These are phyloP conservation scores for Sinonovacula constricta DNA, from an alignment of 1,140 invertebrate genomes.

Conservation along the genomic window DNA sequence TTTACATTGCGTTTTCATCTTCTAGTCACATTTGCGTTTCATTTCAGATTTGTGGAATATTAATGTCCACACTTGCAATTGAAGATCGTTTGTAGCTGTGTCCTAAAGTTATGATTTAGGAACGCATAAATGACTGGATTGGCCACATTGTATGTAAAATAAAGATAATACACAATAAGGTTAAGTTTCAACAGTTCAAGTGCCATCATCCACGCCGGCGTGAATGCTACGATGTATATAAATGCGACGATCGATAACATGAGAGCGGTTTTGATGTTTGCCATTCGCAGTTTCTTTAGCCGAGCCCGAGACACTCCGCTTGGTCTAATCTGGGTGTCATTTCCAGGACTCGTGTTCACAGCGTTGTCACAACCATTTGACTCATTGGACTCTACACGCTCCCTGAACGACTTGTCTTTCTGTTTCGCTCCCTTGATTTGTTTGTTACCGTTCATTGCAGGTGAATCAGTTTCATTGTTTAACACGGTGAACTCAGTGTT, in stretches of 20 bases:
- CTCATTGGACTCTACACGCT: background rate
- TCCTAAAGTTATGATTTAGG: conserved; percentile 76
- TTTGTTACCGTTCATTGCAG: conserved; percentile 20
- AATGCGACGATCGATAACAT: conserved; percentile 76
- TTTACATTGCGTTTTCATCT: no score
- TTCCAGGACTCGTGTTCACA: conserved; percentile 45
- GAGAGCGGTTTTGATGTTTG: conserved; percentile 76
- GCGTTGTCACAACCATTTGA: conserved; percentile 7
- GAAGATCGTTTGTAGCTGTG: conserved; percentile 71
- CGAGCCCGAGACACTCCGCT: conserved; percentile 57
- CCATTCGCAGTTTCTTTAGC: conserved; percentile 63
- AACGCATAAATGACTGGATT: conserved; percentile 78
- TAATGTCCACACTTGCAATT: conserved; percentile 48
- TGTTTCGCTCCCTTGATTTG: conserved; percentile 13
- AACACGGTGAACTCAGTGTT: conserved; percentile 57
- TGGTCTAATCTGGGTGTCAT: conserved; percentile 55
- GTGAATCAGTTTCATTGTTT: conserved; percentile 40
- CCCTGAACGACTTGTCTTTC: conserved; percentile 41
- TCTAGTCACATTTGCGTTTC: no score
- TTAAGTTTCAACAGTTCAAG: conserved; percentile 65
- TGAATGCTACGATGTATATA: conserved; percentile 74
- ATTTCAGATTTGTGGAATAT: no score
- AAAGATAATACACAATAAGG: conserved; percentile 74
- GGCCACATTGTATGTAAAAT: conserved; percentile 77
- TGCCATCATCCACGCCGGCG: conserved; percentile 74